These are phyloP conservation scores for Falco cherrug DNA, from an alignment of 2,797 vertebrate genomes.

Conservation along the genomic window DNA sequence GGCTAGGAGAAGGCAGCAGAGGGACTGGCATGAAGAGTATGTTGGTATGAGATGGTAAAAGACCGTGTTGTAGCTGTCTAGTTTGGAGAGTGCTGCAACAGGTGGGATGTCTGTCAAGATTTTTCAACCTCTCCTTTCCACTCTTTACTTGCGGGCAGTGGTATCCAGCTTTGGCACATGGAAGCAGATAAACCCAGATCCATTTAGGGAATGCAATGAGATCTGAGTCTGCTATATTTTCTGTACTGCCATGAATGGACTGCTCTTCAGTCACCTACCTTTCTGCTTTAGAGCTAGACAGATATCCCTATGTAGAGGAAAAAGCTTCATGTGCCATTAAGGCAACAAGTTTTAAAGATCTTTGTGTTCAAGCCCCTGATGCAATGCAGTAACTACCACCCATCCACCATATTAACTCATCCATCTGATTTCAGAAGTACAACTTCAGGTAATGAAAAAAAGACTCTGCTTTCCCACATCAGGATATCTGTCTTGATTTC, in stretches of 20 bases:
- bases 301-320: background rate
- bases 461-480: background rate
- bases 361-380: background rate
- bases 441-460: background rate
- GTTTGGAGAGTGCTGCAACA: too few relatives aligned
- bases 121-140: background rate
- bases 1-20: too few relatives aligned
- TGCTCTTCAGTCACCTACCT: background rate
- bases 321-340: background rate
- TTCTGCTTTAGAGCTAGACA: background rate
- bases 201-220: background rate
- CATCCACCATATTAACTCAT: background rate
- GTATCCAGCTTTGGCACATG: background rate
- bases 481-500: background rate
- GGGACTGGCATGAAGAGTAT: too few relatives aligned
- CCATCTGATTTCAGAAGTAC: background rate
- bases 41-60: too few relatives aligned
- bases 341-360: background rate
- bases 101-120: background rate
- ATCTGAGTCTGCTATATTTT: background rate
- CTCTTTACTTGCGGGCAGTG: background rate
- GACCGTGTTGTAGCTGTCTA: too few relatives aligned
- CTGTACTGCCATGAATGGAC: background rate
- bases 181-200: background rate
- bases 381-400: background rate